Base-by-base conservation (phyloP, 2,797 vertebrate genomes). In the Xenentodon cancila region DNA sequence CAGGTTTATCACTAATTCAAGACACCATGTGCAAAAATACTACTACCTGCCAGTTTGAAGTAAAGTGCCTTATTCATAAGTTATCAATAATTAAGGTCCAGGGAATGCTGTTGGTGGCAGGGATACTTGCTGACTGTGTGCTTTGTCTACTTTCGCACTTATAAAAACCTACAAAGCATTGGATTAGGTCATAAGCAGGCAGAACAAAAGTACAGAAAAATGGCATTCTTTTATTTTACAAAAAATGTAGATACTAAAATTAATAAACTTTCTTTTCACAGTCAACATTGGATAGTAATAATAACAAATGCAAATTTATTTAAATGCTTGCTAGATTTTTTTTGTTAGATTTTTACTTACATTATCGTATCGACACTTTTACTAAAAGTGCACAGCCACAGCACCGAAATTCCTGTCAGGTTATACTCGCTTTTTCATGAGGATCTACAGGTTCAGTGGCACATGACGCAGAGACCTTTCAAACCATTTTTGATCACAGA, bases 31-130 rank as follows among this genome's bases (percentile, higher is more conserved):
- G 80, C 81, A 89, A 88, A 91, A 92, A 92, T 90, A 90, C 68
- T 82, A 82, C 70, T 74, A 55, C 65, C 82, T 85, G 76, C 78
- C 84, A 79, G 77, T 83, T 88, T 73, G 84, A 83, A 84, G 85
- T 88, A 77, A 88, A 84, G 86, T 89, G 84, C 72, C 83, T 92
- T 90, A 88, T 90, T 91, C 90, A 91, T 89, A 90, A 90, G 84
- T 79, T 80, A 82, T 92, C 82, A 92, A 92, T 92, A 87, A 92
- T 91, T 90, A 87, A 92, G 71, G 70, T 88, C 85, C 77, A 69
- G 82, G 75, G 80, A 90, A 63, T 73, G 63, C 62, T 53, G 67
- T 81, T 63, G 76, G 77, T 85, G 50, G 64, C 44, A 59, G 53
- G 62, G 17, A 40, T 69, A 81, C 86, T 84, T 88, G 91, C 91